Conservation (phyloP, 2,113 vertebrate species). For the Amia ocellicauda region DNA sequence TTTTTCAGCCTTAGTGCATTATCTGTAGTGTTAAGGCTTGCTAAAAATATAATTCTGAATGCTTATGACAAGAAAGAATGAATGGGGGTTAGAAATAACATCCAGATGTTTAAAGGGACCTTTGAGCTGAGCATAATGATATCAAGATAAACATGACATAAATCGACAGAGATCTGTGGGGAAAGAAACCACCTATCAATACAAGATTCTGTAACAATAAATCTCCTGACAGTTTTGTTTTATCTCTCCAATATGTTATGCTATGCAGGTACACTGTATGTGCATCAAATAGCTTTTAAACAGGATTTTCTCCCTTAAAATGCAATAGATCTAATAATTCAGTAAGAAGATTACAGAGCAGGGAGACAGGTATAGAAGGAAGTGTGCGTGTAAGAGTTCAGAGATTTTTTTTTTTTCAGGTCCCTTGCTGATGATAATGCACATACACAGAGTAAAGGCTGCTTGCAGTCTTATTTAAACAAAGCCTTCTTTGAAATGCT, state of each 20-base stretch:
- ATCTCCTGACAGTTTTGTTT: neutral
- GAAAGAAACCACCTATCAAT: neutral
- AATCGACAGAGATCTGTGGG: neutral
- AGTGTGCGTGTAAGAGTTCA: slow-evolving; percentile 42
- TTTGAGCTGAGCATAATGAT: no score
- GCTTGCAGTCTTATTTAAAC: slow-evolving; percentile 44
- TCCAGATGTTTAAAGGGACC: no score
- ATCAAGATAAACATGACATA: neutral
- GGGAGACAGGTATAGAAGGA: slow-evolving; percentile 49
- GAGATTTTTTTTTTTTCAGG: slow-evolving; percentile 65
- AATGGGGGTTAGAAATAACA: no score
- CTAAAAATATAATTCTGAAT: no score
- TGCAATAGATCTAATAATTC: slow-evolving; percentile 54
- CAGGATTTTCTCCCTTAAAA: slow-evolving; percentile 40
- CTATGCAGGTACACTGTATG: neutral
- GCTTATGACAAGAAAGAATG: no score
- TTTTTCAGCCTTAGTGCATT: no score
- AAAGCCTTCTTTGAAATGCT: slow-evolving; percentile 44
- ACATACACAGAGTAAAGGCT: slow-evolving; percentile 45
- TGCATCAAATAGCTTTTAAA: slow-evolving; percentile 2
- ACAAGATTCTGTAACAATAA: neutral
- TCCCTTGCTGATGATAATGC: slow-evolving; percentile 60
- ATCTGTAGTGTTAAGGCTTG: no score
- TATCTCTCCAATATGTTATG: neutral
- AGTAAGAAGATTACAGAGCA: slow-evolving; percentile 55